phyloP scores from a whole-genome alignment of 2,888 invertebrate genomes.

The Nephrotoma guestfalica region DNA sequence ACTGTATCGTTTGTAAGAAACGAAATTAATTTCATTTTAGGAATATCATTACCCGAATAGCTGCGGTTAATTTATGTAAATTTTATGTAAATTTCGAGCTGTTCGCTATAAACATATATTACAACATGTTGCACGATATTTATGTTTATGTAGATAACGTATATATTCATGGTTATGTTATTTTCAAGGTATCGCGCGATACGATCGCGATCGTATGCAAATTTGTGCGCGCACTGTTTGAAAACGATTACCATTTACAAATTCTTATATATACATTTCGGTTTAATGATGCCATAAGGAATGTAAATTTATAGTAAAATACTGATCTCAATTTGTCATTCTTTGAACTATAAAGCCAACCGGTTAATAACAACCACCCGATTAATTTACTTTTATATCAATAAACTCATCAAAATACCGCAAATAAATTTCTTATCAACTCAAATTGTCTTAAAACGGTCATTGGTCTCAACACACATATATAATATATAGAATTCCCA shows the following conservation, averaged over 20 bases:
- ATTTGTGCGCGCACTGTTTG: not conserved
- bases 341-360: too few species aligned
- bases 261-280: not conserved
- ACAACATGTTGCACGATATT: not conserved
- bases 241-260: not conserved
- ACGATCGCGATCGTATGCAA: not conserved
- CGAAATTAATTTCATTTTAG: not conserved
- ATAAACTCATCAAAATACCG: not conserved
- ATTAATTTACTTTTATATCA: too few species aligned
- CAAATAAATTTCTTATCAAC: not conserved
- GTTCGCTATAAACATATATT: not conserved
- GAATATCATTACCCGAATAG: not conserved
- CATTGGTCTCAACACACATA: not conserved
- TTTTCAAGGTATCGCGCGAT: not conserved
- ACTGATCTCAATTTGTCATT: too few species aligned
- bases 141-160: not conserved
- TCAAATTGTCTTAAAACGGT: not conserved
- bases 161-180: not conserved
- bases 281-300: not conserved
- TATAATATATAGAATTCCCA: not conserved
- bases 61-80: not conserved
- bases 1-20: not conserved
- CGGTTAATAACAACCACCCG: too few species aligned
- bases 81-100: not conserved
- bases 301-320: not conserved